Evolutionary conservation across 2,113 vertebrate genomes (phyloP).

Genomic region (Myodes glareolus): DNA sequence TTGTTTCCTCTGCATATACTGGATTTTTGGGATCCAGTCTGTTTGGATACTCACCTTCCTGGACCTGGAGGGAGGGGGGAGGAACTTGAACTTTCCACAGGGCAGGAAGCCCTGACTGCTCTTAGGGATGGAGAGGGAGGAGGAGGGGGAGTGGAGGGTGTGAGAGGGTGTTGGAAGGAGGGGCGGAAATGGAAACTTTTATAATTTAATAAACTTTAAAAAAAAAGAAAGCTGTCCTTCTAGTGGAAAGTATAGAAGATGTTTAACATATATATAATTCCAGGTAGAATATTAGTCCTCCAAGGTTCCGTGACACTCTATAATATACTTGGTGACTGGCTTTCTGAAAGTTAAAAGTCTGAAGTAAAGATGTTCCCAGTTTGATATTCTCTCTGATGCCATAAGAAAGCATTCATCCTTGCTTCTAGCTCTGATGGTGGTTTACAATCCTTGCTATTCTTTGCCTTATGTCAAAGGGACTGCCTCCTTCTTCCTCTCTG

Average conservation of each 20-base stretch:
- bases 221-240: neutral
- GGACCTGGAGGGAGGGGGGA: too few relatives aligned
- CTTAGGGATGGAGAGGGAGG: too few relatives aligned
- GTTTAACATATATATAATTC: slow-evolving; percentile 38
- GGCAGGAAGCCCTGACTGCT: too few relatives aligned
- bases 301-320: neutral
- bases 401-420: neutral
- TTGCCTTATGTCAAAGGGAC: neutral
- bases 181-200: too few relatives aligned
- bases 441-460: neutral
- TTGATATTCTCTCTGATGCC: neutral
- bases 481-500: neutral
- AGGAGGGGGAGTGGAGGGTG: too few relatives aligned
- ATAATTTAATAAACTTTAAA: too few relatives aligned
- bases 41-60: too few relatives aligned
- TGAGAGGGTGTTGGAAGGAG: too few relatives aligned
- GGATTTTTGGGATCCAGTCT: too few relatives aligned
- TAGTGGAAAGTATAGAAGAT: neutral
- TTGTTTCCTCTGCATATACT: too few relatives aligned
- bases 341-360: neutral
- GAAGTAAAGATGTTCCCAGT: slow-evolving; percentile 6
- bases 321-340: neutral
- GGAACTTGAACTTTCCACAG: too few relatives aligned
- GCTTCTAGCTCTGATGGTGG: neutral
- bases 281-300: neutral